A percentile compares a stretch with the other conserved stretches of the same genome.
Conservation (phyloP, 2,797 vertebrate genomes). For the Botia kubotai region DNA sequence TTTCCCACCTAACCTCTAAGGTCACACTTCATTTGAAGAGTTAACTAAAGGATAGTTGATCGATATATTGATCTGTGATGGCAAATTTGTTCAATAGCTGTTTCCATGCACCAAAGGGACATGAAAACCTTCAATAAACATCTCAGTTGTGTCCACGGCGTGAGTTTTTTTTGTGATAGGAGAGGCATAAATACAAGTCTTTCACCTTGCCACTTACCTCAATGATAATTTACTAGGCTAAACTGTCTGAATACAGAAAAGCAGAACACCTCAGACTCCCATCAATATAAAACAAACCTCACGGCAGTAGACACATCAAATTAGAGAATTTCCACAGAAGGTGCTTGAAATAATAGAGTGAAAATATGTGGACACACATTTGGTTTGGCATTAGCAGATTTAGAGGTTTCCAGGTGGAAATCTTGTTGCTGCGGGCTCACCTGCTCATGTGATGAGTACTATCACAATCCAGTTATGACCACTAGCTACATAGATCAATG, state of each 20-base stretch:
- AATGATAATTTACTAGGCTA: conserved; percentile 62
- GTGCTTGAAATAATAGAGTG: conserved; percentile 19
- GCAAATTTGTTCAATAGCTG: conserved; percentile 57
- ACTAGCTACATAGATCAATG: too few species aligned
- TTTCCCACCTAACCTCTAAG: conserved; percentile 42
- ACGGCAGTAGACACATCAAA: conserved; percentile 2
- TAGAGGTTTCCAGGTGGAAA: background rate
- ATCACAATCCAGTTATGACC: background rate
- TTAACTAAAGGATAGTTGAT: conserved; percentile 56
- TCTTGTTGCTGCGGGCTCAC: background rate
- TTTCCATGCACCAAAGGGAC: conserved; percentile 59
- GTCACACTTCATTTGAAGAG: conserved; percentile 61
- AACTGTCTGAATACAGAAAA: conserved; percentile 54
- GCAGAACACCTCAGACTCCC: background rate
- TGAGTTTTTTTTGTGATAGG: conserved; percentile 57
- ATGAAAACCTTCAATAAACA: conserved; percentile 54
- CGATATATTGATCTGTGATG: conserved; percentile 72
- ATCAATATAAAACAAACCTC: conserved; percentile 34
- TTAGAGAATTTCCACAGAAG: conserved; percentile 5
- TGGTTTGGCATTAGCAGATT: background rate
- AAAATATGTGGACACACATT: background rate
- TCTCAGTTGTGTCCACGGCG: conserved; percentile 35
- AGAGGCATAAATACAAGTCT: conserved; percentile 57
- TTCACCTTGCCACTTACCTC: conserved; percentile 61
- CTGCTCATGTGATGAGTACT: background rate